These are phyloP conservation scores for Apis dorsata DNA, from an alignment of 1,140 invertebrate species.

Conservation along the genomic window DNA sequence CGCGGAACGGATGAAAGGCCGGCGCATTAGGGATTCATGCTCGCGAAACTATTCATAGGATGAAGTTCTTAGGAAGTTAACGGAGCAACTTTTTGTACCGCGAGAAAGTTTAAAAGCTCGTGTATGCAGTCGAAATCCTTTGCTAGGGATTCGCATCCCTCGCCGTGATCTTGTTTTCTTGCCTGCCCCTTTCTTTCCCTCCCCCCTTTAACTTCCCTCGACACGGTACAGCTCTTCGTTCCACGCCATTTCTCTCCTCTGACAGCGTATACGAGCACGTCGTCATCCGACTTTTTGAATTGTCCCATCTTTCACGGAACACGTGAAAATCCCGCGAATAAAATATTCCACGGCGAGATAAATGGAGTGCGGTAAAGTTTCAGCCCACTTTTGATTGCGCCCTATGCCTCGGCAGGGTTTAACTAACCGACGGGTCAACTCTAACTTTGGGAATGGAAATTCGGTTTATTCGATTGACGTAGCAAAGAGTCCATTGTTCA, in stretches of 20 bases:
- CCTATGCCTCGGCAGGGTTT: neutral
- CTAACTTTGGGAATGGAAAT: constrained; percentile 28
- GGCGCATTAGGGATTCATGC: constrained; percentile 55
- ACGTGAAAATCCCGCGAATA: neutral
- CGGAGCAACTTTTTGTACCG: constrained; percentile 53
- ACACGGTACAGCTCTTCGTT: constrained; percentile 49
- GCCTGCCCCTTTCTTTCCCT: constrained; percentile 36
- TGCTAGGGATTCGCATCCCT: constrained; percentile 9
- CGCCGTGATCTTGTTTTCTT: constrained; percentile 69
- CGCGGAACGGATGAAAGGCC: constrained; percentile 45
- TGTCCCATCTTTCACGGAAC: constrained; percentile 15
- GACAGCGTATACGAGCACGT: constrained; percentile 68
- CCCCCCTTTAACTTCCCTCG: constrained; percentile 22
- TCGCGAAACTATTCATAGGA: constrained; percentile 44
- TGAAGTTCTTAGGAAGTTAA: constrained; percentile 60
- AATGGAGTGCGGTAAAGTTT: constrained; percentile 15
- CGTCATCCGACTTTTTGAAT: constrained; percentile 58
- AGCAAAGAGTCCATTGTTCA: constrained; percentile 28
- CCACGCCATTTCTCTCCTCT: constrained; percentile 70
- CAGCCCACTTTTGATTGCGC: neutral
- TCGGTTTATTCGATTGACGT: constrained; percentile 24
- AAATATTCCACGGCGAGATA: neutral
- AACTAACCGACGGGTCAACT: constrained; percentile 15
- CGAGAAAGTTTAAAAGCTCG: constrained; percentile 49
- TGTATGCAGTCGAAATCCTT: constrained; percentile 62